phyloP scores from a whole-genome alignment of 2,113 vertebrate genomes.

The Tursiops truncatus region DNA sequence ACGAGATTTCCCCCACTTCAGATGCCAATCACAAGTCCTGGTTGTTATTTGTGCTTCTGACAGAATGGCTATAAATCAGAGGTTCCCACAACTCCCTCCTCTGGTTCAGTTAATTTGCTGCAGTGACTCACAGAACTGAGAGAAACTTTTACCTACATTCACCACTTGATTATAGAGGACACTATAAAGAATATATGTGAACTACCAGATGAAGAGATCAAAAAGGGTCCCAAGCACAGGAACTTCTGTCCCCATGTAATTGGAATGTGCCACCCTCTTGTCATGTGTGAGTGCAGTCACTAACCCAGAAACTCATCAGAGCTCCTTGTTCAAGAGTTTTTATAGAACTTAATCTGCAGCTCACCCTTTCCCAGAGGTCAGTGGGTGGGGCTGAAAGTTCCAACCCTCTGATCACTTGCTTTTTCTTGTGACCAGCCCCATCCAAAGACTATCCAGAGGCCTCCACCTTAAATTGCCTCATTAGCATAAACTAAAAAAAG shows the following conservation, averaged over 20 bases:
- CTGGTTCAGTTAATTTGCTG: background rate
- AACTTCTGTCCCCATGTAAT: background rate
- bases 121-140: background rate
- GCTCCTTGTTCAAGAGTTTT: background rate
- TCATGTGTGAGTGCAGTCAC: background rate
- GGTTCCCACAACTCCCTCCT: background rate
- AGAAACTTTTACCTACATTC: background rate
- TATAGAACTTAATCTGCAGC: background rate
- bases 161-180: background rate
- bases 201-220: background rate
- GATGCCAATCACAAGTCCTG: background rate
- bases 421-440: background rate
- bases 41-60: background rate
- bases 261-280: background rate
- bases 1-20: background rate
- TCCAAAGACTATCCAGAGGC: background rate
- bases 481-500: background rate
- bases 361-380: background rate
- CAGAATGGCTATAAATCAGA: background rate
- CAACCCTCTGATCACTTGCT: background rate
- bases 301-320: background rate
- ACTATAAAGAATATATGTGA: background rate
- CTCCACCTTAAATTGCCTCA: background rate
- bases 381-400: background rate
- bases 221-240: background rate